These are phyloP conservation scores for Semnornis frantzii DNA, from an alignment of 2,113 vertebrate species.

Conservation along the genomic window DNA sequence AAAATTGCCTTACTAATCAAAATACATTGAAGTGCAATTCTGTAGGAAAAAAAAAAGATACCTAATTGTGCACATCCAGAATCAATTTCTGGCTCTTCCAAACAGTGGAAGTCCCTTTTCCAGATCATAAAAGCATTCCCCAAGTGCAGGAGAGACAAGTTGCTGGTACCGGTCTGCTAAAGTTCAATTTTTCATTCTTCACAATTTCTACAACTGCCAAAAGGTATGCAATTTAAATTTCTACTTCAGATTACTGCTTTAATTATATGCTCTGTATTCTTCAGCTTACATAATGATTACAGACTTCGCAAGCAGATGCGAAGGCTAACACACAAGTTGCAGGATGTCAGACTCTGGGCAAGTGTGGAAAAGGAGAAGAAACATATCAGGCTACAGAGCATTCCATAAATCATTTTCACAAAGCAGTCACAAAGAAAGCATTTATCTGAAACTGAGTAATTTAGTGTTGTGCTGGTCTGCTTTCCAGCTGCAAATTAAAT, in stretches of 20 bases:
- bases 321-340: background rate
- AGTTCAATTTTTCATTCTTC: background rate
- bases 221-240: background rate
- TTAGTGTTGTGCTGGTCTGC: slow-evolving; percentile 22
- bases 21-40: background rate
- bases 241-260: background rate
- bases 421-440: slow-evolving; percentile 48
- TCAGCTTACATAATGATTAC: background rate
- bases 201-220: background rate
- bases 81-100: background rate
- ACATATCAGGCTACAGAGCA: background rate
- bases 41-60: background rate
- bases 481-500: slow-evolving; percentile 71
- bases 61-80: background rate
- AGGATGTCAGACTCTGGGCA: background rate
- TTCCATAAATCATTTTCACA: slow-evolving; percentile 53
- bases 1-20: background rate
- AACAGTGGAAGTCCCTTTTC: background rate
- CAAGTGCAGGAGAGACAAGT: background rate
- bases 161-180: background rate
- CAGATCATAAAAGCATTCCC: background rate
- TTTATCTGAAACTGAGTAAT: slow-evolving; percentile 45
- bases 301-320: background rate
- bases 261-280: background rate
- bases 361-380: background rate